Conservation (phyloP, 2,113 vertebrate genomes). For the Microcebus murinus region DNA sequence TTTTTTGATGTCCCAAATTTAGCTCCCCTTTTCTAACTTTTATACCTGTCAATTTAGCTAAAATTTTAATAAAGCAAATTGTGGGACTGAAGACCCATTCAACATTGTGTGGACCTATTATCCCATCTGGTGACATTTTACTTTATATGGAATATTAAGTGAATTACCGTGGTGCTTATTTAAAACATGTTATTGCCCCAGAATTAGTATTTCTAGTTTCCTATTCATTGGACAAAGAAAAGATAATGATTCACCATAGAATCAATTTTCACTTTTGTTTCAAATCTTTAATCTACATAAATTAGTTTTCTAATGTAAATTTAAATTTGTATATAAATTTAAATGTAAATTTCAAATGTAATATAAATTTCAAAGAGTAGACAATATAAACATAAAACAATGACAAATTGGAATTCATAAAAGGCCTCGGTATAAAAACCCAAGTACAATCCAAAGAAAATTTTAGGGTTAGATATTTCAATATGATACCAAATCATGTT, state of each 20-base stretch:
- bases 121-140: conserved; percentile 59
- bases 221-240: neutral
- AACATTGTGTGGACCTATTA: conserved; percentile 49
- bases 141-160: neutral
- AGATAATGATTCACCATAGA: neutral
- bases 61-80: conserved; percentile 4
- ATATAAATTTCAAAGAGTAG: neutral
- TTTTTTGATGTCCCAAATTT: conserved; percentile 13
- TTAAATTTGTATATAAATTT: too few species aligned
- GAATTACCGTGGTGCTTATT: neutral
- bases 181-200: neutral
- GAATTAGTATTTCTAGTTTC: neutral
- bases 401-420: neutral
- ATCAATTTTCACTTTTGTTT: neutral
- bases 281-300: conserved; percentile 34
- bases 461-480: neutral
- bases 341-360: neutral
- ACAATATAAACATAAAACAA: neutral
- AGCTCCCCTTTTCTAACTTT: neutral
- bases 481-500: neutral
- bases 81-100: conserved; percentile 48
- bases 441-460: conserved; percentile 17
- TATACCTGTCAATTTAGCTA: neutral
- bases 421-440: neutral
- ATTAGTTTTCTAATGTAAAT: neutral